Conservation (phyloP, 2,113 vertebrate species). For the Melozone crissalis region DNA sequence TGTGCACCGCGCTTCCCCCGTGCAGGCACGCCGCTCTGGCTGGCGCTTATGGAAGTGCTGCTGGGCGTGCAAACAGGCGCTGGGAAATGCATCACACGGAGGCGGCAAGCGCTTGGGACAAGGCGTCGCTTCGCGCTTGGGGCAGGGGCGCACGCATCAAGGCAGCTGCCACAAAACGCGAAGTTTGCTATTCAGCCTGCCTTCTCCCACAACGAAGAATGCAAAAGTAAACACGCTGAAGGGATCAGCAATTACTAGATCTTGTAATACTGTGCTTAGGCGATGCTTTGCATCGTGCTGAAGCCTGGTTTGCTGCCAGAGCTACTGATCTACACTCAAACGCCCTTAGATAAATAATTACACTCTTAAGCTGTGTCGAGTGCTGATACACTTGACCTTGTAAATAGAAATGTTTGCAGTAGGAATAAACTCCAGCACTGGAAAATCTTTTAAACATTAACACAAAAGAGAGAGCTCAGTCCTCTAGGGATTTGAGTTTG, state of each 20-base stretch:
- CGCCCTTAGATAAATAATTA: conserved; percentile 88
- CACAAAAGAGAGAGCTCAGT: conserved; percentile 81
- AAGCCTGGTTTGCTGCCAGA: conserved; percentile 81
- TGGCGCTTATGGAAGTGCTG: neutral
- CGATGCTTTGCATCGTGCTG: conserved; percentile 73
- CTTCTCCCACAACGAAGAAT: conserved; percentile 21
- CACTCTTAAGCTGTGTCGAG: conserved; percentile 85
- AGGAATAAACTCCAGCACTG: conserved; percentile 84
- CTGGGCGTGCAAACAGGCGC: neutral
- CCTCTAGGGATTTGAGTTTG: conserved; percentile 79
- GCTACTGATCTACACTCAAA: conserved; percentile 85
- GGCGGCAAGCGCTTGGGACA: neutral
- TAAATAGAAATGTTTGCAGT: conserved; percentile 90
- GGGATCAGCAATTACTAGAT: conserved; percentile 74
- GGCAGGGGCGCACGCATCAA: neutral
- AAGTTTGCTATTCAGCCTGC: conserved; percentile 44
- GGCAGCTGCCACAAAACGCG: neutral
- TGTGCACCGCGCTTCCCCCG: neutral
- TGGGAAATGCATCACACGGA: neutral
- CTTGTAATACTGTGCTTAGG: conserved; percentile 74
- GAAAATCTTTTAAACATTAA: conserved; percentile 86
- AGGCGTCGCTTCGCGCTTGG: neutral
- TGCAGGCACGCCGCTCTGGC: neutral
- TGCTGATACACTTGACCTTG: conserved; percentile 88
- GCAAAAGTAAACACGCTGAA: conserved; percentile 70